Conservation (phyloP, 2,888 invertebrate genomes). For the Salticus scenicus region DNA sequence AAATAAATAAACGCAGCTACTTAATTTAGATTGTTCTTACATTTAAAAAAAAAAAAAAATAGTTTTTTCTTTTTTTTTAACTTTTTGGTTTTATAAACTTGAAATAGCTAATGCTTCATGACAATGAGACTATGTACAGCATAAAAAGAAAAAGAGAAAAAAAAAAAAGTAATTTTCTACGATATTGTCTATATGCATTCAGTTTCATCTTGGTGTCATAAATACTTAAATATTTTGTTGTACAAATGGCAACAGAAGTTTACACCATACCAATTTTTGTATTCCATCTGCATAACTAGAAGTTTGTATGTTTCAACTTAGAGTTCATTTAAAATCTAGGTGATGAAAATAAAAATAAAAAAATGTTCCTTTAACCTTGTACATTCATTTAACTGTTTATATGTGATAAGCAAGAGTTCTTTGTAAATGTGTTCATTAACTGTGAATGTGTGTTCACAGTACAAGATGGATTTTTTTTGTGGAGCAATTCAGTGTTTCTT, state of each 20-base stretch:
- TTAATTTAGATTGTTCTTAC: neutral
- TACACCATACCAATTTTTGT: neutral
- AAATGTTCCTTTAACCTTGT: conserved; percentile 63
- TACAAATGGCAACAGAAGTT: neutral
- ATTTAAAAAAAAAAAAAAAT: neutral
- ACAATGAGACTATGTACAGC: neutral
- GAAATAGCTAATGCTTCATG: neutral
- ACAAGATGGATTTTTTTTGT: conserved; percentile 4
- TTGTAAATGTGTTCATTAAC: conserved; percentile 41
- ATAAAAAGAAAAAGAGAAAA: too few species aligned
- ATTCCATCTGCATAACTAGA: neutral
- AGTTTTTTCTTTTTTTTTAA: neutral
- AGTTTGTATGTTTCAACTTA: conserved; percentile 1
- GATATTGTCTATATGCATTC: neutral
- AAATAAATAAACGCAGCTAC: neutral
- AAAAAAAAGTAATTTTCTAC: conserved; percentile 6
- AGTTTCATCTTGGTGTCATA: conserved; percentile 4
- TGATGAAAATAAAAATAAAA: conserved; percentile 4
- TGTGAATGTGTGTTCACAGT: conserved; percentile 23
- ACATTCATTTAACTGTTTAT: conserved; percentile 63
- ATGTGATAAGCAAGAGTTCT: conserved; percentile 58
- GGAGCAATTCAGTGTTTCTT: conserved; percentile 30
- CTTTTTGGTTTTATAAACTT: neutral
- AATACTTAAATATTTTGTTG: conserved; percentile 19
- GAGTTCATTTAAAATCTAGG: neutral